Percentiles rank a stretch among this genome's conserved stretches.
phyloP scores from a whole-genome alignment of 2,113 vertebrate genomes.

The Gymnobelideus leadbeateri region DNA sequence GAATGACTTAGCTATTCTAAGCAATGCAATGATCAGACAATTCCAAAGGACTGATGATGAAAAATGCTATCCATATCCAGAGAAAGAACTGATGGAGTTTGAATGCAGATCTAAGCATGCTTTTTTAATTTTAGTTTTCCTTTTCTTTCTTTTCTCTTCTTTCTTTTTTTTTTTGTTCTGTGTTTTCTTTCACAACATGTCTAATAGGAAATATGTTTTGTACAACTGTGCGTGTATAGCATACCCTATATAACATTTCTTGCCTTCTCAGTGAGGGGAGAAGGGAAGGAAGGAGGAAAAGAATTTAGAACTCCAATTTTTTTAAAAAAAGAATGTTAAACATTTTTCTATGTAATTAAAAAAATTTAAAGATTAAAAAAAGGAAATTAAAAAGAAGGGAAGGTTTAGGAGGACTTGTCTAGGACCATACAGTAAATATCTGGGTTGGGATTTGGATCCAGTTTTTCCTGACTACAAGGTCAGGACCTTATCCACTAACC shows the following conservation, averaged over 20 bases:
- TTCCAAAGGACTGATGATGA: neutral
- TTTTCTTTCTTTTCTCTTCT: too few species aligned
- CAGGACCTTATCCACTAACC: neutral
- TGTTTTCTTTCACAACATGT: neutral
- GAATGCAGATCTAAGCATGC: neutral
- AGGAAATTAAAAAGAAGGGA: neutral
- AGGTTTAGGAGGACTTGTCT: neutral
- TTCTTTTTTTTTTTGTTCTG: neutral
- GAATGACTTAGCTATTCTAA: neutral
- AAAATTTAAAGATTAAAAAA: neutral
- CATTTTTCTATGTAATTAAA: neutral
- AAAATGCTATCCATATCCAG: neutral
- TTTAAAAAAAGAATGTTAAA: neutral
- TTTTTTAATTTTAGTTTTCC: neutral
- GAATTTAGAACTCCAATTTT: neutral
- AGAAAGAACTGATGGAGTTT: neutral
- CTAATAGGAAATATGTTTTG: neutral
- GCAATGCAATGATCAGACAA: neutral
- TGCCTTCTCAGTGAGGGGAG: neutral
- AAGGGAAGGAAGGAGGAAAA: neutral
- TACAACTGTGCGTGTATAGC: neutral
- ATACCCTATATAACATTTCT: neutral
- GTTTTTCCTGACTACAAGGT: neutral
- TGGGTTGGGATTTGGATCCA: neutral
- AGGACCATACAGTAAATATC: neutral